Conservation (phyloP, 2,888 invertebrate species). For the Anagyrus pseudococci region DNA sequence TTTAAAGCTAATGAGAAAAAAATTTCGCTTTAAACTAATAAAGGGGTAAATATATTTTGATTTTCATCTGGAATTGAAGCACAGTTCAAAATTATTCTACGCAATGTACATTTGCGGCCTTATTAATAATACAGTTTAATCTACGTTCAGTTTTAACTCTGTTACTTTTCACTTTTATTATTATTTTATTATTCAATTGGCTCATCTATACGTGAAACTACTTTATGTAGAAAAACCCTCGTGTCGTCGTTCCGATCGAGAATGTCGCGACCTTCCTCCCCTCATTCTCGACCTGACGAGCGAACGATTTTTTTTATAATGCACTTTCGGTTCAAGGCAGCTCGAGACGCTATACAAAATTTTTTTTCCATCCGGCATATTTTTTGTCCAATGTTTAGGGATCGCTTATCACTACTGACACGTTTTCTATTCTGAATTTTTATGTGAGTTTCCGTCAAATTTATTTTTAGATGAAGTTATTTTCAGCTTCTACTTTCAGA, state of each 20-base stretch:
- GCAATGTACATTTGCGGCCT: conserved; percentile 14
- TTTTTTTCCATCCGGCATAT: conserved; percentile 35
- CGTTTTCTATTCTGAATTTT: conserved; percentile 9
- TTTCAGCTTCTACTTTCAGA: not conserved
- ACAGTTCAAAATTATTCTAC: conserved; percentile 16
- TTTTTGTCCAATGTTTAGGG: conserved; percentile 22
- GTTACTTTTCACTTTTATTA: conserved; percentile 8
- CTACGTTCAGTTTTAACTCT: conserved; percentile 25
- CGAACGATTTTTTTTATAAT: conserved; percentile 55
- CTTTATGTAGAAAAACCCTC: conserved; percentile 51
- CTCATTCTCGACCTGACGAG: conserved; percentile 41
- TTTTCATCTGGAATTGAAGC: conserved; percentile 21
- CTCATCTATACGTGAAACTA: conserved; percentile 35
- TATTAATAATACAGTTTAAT: conserved; percentile 18
- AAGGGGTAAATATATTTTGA: not conserved
- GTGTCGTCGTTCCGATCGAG: conserved; percentile 44
- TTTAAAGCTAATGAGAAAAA: not conserved
- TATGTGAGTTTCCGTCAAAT: conserved; percentile 7
- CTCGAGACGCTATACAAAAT: conserved; percentile 59
- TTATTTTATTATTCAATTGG: conserved; percentile 18
- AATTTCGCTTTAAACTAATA: too few species aligned
- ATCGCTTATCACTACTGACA: conserved; percentile 21
- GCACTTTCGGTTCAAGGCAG: conserved; percentile 62
- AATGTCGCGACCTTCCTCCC: conserved; percentile 37
- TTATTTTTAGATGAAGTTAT: not conserved